These are phyloP conservation scores for Phortica variegata DNA, from an alignment of 1,140 invertebrate genomes.

Conservation along the genomic window DNA sequence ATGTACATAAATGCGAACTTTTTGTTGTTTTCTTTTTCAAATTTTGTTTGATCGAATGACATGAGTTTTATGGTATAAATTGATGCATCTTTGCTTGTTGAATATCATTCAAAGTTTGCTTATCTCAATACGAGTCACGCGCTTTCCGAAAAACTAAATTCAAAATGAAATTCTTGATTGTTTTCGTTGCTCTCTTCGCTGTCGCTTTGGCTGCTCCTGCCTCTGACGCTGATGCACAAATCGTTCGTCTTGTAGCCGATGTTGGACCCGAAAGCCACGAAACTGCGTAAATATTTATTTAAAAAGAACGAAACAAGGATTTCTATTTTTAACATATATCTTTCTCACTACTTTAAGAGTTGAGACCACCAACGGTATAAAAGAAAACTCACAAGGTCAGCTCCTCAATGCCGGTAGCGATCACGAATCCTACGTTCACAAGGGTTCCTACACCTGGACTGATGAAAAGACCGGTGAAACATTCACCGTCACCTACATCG, in stretches of 20 bases:
- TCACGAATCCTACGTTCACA: slow-evolving; percentile 11
- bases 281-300: not conserved
- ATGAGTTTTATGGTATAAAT: too few relatives aligned
- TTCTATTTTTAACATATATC: not conserved
- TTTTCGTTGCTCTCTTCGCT: slow-evolving; percentile 19
- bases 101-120: too few relatives aligned
- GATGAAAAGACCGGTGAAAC: slow-evolving; percentile 12
- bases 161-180: slow-evolving; percentile 17
- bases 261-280: slow-evolving; percentile 10
- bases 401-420: slow-evolving; percentile 64
- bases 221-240: slow-evolving; percentile 4
- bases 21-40: too few relatives aligned
- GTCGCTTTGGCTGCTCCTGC: slow-evolving; percentile 12
- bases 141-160: too few relatives aligned
- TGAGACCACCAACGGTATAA: slow-evolving; percentile 68
- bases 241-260: slow-evolving; percentile 5
- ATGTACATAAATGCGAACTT: too few relatives aligned
- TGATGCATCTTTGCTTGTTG: too few relatives aligned
- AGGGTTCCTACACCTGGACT: slow-evolving; percentile 5
- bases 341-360: slow-evolving; percentile 58
- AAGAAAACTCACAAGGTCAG: slow-evolving; percentile 63
- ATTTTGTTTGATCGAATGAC: too few relatives aligned
- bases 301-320: not conserved
- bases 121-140: too few relatives aligned
- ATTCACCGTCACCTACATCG: slow-evolving; percentile 17